Conservation (phyloP, 2,113 vertebrate species). For the Sander lucioperca region DNA sequence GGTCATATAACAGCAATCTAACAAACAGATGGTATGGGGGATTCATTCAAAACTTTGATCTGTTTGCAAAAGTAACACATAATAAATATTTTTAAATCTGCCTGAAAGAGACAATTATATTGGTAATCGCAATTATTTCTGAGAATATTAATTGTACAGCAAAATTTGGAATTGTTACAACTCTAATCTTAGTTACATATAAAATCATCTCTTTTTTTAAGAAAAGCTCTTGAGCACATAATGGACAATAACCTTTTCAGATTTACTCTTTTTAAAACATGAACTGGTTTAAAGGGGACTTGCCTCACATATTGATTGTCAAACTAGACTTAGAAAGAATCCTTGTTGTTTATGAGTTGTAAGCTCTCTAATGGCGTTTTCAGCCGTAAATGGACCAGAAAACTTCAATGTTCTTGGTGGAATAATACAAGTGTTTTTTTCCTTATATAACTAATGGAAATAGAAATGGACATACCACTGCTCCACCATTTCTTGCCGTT, state of each 20-base stretch:
- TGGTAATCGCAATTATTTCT: too few relatives aligned
- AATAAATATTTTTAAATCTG: too few relatives aligned
- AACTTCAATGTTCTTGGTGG: not conserved
- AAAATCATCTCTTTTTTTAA: not conserved
- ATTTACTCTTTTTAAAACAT: constrained; percentile 17
- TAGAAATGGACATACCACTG: constrained; percentile 87
- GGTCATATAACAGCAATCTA: too few relatives aligned
- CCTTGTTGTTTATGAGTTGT: not conserved
- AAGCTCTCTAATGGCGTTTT: not conserved
- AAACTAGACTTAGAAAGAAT: not conserved
- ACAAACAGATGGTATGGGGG: too few relatives aligned
- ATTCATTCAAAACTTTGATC: too few relatives aligned
- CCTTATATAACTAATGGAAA: not conserved
- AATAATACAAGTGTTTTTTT: not conserved
- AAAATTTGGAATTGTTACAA: too few relatives aligned
- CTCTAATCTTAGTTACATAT: constrained; percentile 23
- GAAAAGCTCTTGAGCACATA: not conserved
- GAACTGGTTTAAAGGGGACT: constrained; percentile 2
- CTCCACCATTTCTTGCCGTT: constrained; percentile 97
- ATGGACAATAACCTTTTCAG: constrained; percentile 9
- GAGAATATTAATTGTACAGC: too few relatives aligned
- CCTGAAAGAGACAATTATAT: too few relatives aligned
- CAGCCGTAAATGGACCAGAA: not conserved
- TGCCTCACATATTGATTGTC: not conserved
- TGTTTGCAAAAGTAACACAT: too few relatives aligned